phyloP scores from a whole-genome alignment of 2,113 vertebrate genomes.

The Mus musculus region GRCm39 chr13:118692501-118693000 shows the following conservation, averaged over 20 bases:
- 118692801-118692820: background rate
- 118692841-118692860: background rate
- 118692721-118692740: too few species aligned
- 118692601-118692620: background rate
- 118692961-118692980: background rate
- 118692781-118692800: background rate
- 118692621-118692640: background rate
- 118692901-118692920: too few species aligned
- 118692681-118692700: background rate
- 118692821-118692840: background rate
- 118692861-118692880: background rate
- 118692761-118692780: background rate
- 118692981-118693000: background rate
- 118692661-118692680: background rate
- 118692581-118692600: background rate
- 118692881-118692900: too few species aligned
- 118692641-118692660: background rate
- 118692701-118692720: background rate
- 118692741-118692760: background rate
- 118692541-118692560: background rate
- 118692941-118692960: background rate
- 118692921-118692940: too few species aligned
- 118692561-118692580: background rate
- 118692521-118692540: background rate
- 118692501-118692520: background rate